Conservation (phyloP, 2,888 invertebrate species). For the Buathra laborator region DNA sequence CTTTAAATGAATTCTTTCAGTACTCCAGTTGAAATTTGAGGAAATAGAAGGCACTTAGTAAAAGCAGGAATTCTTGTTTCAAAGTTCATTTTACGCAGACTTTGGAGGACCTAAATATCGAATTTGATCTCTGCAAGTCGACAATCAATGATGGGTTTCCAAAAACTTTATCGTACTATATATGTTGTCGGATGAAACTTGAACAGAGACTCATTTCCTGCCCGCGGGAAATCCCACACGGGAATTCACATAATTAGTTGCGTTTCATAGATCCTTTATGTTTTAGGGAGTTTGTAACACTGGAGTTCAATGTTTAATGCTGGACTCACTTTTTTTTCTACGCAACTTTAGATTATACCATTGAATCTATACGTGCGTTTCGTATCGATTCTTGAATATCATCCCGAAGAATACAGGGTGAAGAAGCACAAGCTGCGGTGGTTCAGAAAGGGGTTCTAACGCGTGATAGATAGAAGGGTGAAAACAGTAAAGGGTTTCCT, state of each 20-base stretch:
- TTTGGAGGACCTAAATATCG: background rate
- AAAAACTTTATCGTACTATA: slow-evolving; percentile 17
- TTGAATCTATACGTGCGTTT: slow-evolving; percentile 43
- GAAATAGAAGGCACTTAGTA: background rate
- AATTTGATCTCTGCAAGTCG: background rate
- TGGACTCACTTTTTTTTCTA: slow-evolving; percentile 19
- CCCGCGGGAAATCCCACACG: slow-evolving; percentile 82
- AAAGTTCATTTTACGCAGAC: background rate
- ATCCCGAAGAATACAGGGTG: slow-evolving; percentile 44
- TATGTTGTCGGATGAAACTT: slow-evolving; percentile 75
- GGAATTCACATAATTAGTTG: slow-evolving; percentile 83
- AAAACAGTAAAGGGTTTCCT: slow-evolving; percentile 50
- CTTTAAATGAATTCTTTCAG: background rate
- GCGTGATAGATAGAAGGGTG: slow-evolving; percentile 63
- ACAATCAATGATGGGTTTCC: background rate
- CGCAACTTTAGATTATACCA: slow-evolving; percentile 23
- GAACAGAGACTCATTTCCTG: slow-evolving; percentile 84
- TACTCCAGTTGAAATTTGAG: background rate
- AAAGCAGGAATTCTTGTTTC: too few species aligned
- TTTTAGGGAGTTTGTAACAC: slow-evolving; percentile 9
- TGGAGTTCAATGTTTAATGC: slow-evolving; percentile 23
- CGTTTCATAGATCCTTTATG: slow-evolving; percentile 23
- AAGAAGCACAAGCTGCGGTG: slow-evolving; percentile 31
- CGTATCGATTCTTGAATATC: slow-evolving; percentile 61
- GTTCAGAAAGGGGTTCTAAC: slow-evolving; percentile 51